Base-by-base conservation (phyloP, 1,140 invertebrate genomes). In the Thaumetopoea pityocampa region DNA sequence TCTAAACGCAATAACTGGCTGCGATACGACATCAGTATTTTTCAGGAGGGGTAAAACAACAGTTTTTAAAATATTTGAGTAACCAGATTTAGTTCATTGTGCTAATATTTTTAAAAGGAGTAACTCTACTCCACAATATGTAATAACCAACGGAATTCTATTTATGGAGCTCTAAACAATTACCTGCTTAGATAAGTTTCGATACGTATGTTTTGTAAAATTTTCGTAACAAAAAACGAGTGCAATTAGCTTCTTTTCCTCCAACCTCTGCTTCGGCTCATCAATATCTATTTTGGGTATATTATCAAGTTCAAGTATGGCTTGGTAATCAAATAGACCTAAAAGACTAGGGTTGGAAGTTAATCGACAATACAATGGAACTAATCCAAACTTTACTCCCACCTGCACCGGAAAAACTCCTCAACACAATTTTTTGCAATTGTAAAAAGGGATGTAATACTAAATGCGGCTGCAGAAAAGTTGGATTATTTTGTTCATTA, bases 11-110 rank as follows among this genome's bases (percentile, higher is more conserved):
- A n/a, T n/a, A n/a, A n/a, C n/a, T n/a, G n/a, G n/a, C n/a, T n/a
- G n/a, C n/a, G n/a, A n/a, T n/a, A n/a, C n/a, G n/a, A n/a, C n/a
- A n/a, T n/a, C n/a, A n/a, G n/a, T n/a, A n/a, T n/a, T n/a, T n/a
- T n/a, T n/a, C n/a, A n/a, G n/a, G n/a, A n/a, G n/a, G n/a, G n/a
- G n/a, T n/a, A n/a, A n/a, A 67, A 64, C 24, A 47, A 9, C 55
- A 51, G 57, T 64, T 38, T 61, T 69, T 8, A 58, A 69, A 66
- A 35, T 66, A 33, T 66, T 69, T 54, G 51, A 69, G 37, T 59
- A 58, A 55, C 23, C 66, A 40, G 40, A 66, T 60, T 65, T 66
- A 54, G 24, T 59, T 57, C 12, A 58, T 17, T 64, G 52, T 51
- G 56, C 64, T 38, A 45, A 71, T 63, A 56, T 68, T 42, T 71